Evolutionary conservation across 2,888 invertebrate species (phyloP), one percentile per base, ranked within the genome.

Genomic region (Drosophila mulleri): DNA sequence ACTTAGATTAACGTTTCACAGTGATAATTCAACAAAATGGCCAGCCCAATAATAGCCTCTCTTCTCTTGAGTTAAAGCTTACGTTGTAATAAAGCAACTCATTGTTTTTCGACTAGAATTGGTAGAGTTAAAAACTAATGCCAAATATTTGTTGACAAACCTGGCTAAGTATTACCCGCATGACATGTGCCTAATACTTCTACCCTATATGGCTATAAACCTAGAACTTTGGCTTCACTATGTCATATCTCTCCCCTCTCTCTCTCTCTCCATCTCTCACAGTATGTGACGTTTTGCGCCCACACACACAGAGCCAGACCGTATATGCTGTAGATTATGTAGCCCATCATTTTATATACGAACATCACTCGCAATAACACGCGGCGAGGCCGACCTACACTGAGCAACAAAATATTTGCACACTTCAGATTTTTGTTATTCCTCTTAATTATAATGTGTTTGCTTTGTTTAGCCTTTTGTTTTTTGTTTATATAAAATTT

Each of bases 391-490:
- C 75, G 69, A 42, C 41, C 56, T 44, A 74, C 62, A 76, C 76
- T 57, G n/a, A 8, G 11, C 80, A 37, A 75, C 76, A 77, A 79
- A 79, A 75, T 79, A 75, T 79, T 79, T 77, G 75, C 79, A 69
- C 75, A 77, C 37, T 42, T 35, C 29, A 58, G 37, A 50, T 59
- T 58, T 37, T 68, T 32, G 42, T 29, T 41, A 5, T 32, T 4
- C n/a, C 39, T 53, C 53, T 53, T 53, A 48, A 76, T 76, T 76
- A 61, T 52, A 58, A 48, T 71, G 52, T 76, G 41, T 26, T 37
- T 47, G 14, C 26, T 59, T 59, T 37, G 18, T 60, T 48, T 47
- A 50, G 41, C 9, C 7, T 45, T 57, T 20, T 42, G 2, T 18
- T 18, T 18, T 11, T 44, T 11, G 3, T 20, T 44, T 37, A 14